phyloP scores from a whole-genome alignment of 2,797 vertebrate species.

The Lacerta viridis region DNA sequence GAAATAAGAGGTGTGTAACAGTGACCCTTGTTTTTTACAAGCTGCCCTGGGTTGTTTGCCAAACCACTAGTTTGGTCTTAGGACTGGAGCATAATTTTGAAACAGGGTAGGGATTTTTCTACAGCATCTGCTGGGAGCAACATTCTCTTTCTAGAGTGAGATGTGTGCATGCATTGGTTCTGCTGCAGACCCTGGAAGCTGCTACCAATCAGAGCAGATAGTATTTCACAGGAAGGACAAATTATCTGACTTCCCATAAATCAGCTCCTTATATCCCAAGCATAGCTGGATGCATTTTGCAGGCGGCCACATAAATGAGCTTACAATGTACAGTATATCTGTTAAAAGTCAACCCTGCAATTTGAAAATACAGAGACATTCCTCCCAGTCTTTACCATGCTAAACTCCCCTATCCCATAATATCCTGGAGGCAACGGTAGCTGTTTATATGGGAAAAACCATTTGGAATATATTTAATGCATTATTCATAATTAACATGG shows the following conservation, averaged over 20 bases:
- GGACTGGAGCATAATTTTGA: not conserved
- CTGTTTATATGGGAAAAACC: not conserved
- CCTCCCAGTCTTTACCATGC: not conserved
- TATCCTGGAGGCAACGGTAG: not conserved
- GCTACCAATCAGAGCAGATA: not conserved
- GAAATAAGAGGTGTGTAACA: not conserved
- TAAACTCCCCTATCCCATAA: not conserved
- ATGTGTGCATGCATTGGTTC: not conserved
- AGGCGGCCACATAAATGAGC: not conserved
- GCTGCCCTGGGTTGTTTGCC: not conserved
- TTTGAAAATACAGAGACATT: not conserved
- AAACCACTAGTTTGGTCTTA: not conserved
- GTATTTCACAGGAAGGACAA: not conserved
- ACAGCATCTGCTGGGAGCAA: not conserved
- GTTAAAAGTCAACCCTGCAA: not conserved
- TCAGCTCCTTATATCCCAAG: not conserved
- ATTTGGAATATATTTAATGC: constrained; percentile 17
- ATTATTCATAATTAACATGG: constrained; percentile 4
- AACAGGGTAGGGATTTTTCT: not conserved
- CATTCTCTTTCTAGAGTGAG: not conserved
- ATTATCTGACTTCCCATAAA: not conserved
- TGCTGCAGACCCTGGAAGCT: not conserved
- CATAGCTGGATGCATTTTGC: not conserved
- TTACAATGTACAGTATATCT: constrained; percentile 6
- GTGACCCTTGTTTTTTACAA: not conserved